A percentile compares a stretch with the other conserved stretches of the same genome.
These are phyloP conservation scores for Cephonodes hylas DNA, from an alignment of 2,888 invertebrate species.

Conservation along the genomic window DNA sequence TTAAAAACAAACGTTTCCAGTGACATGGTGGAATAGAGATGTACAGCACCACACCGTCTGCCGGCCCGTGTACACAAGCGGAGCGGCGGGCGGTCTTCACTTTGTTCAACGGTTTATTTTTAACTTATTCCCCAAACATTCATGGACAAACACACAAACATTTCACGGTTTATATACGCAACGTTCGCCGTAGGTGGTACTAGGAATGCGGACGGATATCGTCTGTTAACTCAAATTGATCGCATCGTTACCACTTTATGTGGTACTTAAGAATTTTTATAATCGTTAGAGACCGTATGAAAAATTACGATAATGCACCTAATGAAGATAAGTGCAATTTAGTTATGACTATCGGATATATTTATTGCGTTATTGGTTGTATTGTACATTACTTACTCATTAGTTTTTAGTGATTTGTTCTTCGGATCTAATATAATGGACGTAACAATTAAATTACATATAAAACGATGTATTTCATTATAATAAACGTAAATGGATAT, in stretches of 20 bases:
- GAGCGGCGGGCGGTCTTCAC: constrained; percentile 25
- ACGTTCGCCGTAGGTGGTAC: not conserved
- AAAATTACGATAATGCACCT: not conserved
- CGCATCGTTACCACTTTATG: not conserved
- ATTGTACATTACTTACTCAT: not conserved
- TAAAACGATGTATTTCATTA: no score
- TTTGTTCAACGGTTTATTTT: constrained; percentile 18
- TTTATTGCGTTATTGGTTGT: not conserved
- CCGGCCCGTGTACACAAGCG: not conserved
- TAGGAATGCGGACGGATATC: constrained; percentile 7
- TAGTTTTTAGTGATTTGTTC: not conserved
- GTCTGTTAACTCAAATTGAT: not conserved
- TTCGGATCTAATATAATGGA: no score
- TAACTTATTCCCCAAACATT: constrained; percentile 11
- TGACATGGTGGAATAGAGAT: not conserved
- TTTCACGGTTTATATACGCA: not conserved
- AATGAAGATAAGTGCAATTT: not conserved
- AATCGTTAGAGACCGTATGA: not conserved
- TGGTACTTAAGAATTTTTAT: not conserved
- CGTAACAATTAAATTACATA: not conserved
- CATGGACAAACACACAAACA: constrained; percentile 3
- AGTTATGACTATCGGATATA: not conserved
- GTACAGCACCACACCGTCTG: not conserved
- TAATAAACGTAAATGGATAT: no score
- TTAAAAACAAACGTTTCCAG: not conserved